Evolutionary conservation across 1,140 invertebrate species (phyloP).

Genomic region (Plutomurus gul): DNA sequence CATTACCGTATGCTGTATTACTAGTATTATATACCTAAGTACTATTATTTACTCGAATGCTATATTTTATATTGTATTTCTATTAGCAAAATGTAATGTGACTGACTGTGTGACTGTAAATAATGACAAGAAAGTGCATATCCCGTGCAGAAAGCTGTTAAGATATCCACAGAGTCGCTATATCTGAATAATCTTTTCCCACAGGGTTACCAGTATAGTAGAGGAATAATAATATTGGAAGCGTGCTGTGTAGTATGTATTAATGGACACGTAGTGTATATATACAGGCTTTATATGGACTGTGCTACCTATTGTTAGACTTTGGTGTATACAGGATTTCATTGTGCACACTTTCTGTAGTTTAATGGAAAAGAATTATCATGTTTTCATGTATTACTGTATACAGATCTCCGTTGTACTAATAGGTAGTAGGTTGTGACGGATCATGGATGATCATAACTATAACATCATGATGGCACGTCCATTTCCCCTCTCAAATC

Average conservation of each 20-base stretch:
- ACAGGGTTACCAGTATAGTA: too few relatives aligned
- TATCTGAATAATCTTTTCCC: background rate
- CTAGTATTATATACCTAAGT: too few relatives aligned
- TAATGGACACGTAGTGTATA: background rate
- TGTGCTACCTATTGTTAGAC: background rate
- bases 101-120: background rate
- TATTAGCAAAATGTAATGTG: background rate
- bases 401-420: too few relatives aligned
- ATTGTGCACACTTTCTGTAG: background rate
- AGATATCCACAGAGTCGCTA: background rate
- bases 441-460: background rate
- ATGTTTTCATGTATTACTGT: too few relatives aligned
- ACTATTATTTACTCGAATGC: too few relatives aligned
- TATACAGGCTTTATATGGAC: background rate
- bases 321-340: too few relatives aligned
- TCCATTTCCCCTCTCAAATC: background rate
- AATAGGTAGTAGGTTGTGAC: too few relatives aligned
- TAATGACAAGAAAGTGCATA: constrained; percentile 21
- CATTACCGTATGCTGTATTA: too few relatives aligned
- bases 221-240: background rate
- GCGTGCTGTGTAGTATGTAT: background rate
- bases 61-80: too few relatives aligned
- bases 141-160: background rate
- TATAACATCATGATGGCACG: background rate
- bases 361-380: background rate